phyloP scores from a whole-genome alignment of 1,140 invertebrate genomes.

The Heliothis subflexa region DNA sequence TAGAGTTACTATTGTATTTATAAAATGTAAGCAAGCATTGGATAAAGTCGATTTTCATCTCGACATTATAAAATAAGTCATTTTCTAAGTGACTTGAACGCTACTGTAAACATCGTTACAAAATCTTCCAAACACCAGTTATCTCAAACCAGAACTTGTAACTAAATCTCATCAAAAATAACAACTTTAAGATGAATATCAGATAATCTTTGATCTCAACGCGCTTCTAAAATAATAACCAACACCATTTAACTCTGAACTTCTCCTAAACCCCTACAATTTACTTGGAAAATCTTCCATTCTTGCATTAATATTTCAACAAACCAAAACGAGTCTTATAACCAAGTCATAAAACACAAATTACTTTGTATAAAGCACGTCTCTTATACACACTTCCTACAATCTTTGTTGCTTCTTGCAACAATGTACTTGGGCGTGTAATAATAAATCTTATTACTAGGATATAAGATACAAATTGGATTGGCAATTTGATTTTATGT shows the following conservation, averaged over 20 bases:
- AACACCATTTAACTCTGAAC: constrained; percentile 23
- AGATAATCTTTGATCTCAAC: constrained; percentile 1
- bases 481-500: constrained; percentile 40
- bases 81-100: too few species aligned
- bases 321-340: neutral
- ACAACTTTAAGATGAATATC: constrained; percentile 10
- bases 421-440: constrained; percentile 8
- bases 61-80: too few species aligned
- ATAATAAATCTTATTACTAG: constrained; percentile 38
- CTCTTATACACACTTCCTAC: neutral
- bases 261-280: constrained; percentile 8
- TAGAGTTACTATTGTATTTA: too few species aligned
- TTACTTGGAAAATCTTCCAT: neutral
- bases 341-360: neutral
- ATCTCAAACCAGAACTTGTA: neutral
- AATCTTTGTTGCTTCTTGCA: constrained; percentile 18
- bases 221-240: constrained; percentile 17
- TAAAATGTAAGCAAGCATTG: too few species aligned
- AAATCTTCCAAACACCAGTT: too few species aligned
- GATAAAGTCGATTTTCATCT: too few species aligned
- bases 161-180: constrained; percentile 15
- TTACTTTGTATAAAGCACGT: neutral
- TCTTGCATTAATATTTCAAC: neutral
- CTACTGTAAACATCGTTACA: too few species aligned
- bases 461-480: constrained; percentile 47